Conservation (phyloP, 1,140 invertebrate species). For the Drosophila repleta region DNA sequence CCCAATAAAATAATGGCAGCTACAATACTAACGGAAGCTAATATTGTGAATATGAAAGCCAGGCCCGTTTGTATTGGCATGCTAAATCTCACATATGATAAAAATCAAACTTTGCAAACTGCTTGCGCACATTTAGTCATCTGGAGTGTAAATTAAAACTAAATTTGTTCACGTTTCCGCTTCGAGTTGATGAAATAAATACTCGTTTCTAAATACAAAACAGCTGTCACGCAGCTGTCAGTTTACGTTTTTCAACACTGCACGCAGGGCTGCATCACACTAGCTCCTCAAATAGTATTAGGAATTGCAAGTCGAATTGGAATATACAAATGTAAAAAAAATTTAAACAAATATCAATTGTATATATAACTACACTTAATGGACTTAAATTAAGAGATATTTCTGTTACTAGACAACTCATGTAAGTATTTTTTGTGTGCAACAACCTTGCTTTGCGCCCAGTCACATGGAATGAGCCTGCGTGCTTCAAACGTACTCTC, state of each 20-base stretch:
- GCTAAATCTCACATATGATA: constrained; percentile 42
- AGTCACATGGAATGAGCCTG: constrained; percentile 28
- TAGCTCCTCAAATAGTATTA: not conserved
- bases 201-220: constrained; percentile 57
- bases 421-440: not conserved
- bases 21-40: constrained; percentile 75
- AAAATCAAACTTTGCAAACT: constrained; percentile 19
- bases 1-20: constrained; percentile 79
- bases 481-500: constrained; percentile 4
- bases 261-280: constrained; percentile 8
- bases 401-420: too few relatives aligned
- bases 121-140: constrained; percentile 17
- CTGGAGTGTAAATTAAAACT: constrained; percentile 1
- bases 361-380: too few relatives aligned
- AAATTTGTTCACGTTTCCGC: constrained; percentile 27
- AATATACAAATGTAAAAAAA: constrained; percentile 2
- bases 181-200: constrained; percentile 35
- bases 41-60: constrained; percentile 73
- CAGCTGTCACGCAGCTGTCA: constrained; percentile 55
- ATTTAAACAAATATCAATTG: not conserved
- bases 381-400: too few relatives aligned
- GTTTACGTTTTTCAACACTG: constrained; percentile 32
- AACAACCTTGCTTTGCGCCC: not conserved
- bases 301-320: not conserved
- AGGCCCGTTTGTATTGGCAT: constrained; percentile 74